A percentile compares a stretch with the other conserved stretches of the same genome.
Conservation (phyloP, 2,113 vertebrate genomes). For the Psephotus haematonotus region DNA sequence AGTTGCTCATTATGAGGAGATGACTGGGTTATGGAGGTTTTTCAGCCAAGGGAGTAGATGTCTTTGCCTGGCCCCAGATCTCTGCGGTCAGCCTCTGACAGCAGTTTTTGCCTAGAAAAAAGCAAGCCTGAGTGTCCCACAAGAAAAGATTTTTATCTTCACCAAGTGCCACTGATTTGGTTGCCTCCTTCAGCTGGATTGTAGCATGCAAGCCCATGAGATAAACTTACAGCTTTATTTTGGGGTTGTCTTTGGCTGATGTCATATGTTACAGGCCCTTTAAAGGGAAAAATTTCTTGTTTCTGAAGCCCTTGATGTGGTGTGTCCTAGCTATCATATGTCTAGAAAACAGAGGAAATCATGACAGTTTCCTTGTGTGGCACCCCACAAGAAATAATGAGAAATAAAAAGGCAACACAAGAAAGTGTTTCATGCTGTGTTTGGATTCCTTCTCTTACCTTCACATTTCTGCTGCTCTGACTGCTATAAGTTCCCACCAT, state of each 20-base stretch:
- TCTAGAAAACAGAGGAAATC: neutral
- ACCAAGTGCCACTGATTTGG: neutral
- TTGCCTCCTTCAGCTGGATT: neutral
- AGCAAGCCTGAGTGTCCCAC: neutral
- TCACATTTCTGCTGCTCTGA: neutral
- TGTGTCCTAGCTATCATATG: neutral
- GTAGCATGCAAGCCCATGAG: neutral
- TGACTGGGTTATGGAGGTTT: neutral
- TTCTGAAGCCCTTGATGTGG: neutral
- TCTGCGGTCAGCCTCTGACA: neutral
- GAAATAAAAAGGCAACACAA: neutral
- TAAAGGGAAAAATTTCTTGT: neutral
- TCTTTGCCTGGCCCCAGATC: neutral
- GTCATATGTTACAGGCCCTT: neutral
- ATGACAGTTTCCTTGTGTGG: neutral
- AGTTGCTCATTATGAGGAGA: neutral
- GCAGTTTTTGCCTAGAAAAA: neutral
- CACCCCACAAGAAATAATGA: neutral
- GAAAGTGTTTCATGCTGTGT: neutral
- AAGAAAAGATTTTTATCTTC: neutral
- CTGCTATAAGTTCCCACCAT: neutral
- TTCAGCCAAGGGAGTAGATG: neutral
- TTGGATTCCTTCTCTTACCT: neutral
- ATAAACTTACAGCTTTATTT: neutral
- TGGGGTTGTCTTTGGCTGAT: neutral